Base-by-base conservation (phyloP, 2,113 vertebrate genomes). In the Cyrtonyx montezumae region DNA sequence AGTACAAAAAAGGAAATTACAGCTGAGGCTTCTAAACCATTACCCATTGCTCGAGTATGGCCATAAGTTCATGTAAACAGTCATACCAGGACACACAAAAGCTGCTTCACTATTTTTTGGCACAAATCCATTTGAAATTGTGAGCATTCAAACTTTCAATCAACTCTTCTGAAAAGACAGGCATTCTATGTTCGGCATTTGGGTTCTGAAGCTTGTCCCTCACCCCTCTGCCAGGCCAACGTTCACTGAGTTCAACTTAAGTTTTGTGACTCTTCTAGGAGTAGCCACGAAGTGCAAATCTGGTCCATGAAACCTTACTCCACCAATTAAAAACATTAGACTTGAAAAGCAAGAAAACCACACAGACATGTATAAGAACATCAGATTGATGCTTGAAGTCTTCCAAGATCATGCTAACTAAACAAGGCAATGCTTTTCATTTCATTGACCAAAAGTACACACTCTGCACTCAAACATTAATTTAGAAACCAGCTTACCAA, bases 1-100 rank as follows among this genome's bases (percentile, higher is more conserved):
- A 65, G 84, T 89, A 90, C 87, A 85, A 86, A 94, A 87, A 86
- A 58, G 71, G 71, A 89, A 91, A 89, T 63, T 63, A 28, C 59
- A 89, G 79, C 63, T 91, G 16, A 77, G 83, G 65, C 46, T 91
- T 89, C 75, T 78, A 92, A 90, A 85, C 94, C 75, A 46, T 59
- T 70, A 81, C 49, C 18, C 78, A 40, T 32, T 2, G 4, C 82
- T 56, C 63, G 59, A 76, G 71, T 56, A 40, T 1, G 0, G 79
- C 53, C 71, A 65, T 37, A 62, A 90, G 92, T 36, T 48, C 56
- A 56, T 3, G 7, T 34, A 76, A 89, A 91, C 37, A 80, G 82
- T 30, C 74, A 79, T 83, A 34, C 22, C 42, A 61, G 87, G 68
- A 85, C 7, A 25, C 30, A 53, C 26, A 32, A 42, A 34, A 19